Conservation (phyloP, 2,113 vertebrate genomes). For the Lutjanus erythropterus region DNA sequence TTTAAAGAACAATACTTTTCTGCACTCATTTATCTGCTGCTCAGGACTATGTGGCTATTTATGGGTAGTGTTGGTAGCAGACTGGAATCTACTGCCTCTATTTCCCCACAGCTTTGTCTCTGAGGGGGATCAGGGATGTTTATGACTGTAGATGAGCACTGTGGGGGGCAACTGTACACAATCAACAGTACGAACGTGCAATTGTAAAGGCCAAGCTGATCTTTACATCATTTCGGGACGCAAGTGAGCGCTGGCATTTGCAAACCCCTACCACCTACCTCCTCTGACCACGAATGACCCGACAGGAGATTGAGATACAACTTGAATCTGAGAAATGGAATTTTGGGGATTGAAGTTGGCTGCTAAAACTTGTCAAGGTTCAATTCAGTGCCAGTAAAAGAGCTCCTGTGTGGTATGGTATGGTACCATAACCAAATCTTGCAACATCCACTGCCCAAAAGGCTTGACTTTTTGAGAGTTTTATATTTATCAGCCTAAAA, state of each 20-base stretch:
- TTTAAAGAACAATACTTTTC: constrained; percentile 82
- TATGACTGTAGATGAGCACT: constrained; percentile 45
- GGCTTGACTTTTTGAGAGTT: too few relatives aligned
- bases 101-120: constrained; percentile 67
- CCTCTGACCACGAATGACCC: background rate
- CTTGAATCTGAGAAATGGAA: background rate
- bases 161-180: constrained; percentile 19
- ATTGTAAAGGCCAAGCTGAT: background rate
- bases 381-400: too few relatives aligned
- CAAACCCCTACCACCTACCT: background rate
- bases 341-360: constrained; percentile 22
- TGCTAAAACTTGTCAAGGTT: too few relatives aligned
- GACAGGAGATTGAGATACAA: background rate
- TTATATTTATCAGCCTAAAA: too few relatives aligned
- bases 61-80: constrained; percentile 61
- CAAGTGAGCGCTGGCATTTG: background rate
- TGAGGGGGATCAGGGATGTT: constrained; percentile 65
- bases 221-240: constrained; percentile 14
- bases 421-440: too few relatives aligned
- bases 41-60: constrained; percentile 72
- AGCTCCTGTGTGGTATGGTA: too few relatives aligned
- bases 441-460: too few relatives aligned
- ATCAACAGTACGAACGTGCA: background rate
- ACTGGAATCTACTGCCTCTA: constrained; percentile 70
- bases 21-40: constrained; percentile 70